Base-by-base conservation (phyloP, 2,113 vertebrate species). In the Ariopsis seemanni region DNA sequence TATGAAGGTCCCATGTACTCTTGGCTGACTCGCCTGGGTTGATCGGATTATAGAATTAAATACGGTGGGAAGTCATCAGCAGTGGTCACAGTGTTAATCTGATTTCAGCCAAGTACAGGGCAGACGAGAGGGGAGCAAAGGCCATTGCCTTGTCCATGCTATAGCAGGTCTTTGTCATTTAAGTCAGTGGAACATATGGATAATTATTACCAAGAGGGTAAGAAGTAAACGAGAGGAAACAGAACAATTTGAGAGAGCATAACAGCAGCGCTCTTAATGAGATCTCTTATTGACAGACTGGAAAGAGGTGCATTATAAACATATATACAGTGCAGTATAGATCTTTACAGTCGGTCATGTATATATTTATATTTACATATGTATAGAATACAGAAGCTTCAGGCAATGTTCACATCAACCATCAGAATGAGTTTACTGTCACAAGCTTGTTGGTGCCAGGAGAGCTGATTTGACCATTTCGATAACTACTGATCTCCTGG, bases 1-100 rank as follows among this genome's bases (percentile, higher is more conserved):
- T 12, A 34, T 50, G 6, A 27, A 34, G 12, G 71, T 34, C 71
- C 34, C 63, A 52, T 57, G 53, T 20, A 11, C 77, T 71, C 78
- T 87, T 60, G 34, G 65, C 34, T 74, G 65, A 82, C 52, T 82
- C 67, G 10, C 55, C 34, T 58, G 42, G 60, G 42, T 34, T 74
- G 50, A 89, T 89, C 80, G 84, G 88, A 89, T 89, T 89, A 87
- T 82, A 42, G 53, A 27, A 78, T 60, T 71, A 83, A 48, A 84
- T 82, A 90, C 83, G 25, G 65, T 84, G 87, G 89, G 87, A 86
- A 88, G 85, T 90, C 79, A 90, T 89, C 84, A 74, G 85, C 84
- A 72, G 62, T 80, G 82, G 50, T 84, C 90, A 42, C 83, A 80
- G 75, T 5, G 58, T 84, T 90, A 87, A 91, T 93, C 89, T 84